Base-by-base conservation (phyloP, 1,140 invertebrate species). In the Prorops nasuta region DNA sequence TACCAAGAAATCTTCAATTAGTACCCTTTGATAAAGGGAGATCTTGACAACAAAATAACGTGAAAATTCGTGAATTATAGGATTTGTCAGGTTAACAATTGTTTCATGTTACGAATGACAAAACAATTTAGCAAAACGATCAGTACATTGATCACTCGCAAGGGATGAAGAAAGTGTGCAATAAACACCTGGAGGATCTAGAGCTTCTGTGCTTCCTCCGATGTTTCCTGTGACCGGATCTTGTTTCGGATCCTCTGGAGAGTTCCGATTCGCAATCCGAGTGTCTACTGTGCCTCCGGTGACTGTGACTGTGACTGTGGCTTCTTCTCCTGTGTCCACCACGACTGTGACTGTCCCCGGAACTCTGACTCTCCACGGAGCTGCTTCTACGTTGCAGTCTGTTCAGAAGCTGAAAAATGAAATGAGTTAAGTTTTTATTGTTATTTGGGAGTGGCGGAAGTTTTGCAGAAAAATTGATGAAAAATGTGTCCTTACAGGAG, bases 241-340 rank as follows among this genome's bases (percentile, higher is more conserved):
- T 81, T 14, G 67, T 68, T 16, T 86, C 86, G 2, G 91, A 93
- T 15, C 88, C 84, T 44, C 89, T 83, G 0, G 90, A 93, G 38
- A 92, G 74, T 72, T 94, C 91, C 63, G 91, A 94, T 69, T 94
- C 92, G 53, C 90, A 92, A 68, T 94, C 92, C 1, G 91, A 94
- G 56, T 87, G 81, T 45, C 88, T 80, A 69, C 89, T 89, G 38
- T 88, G 84, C 64, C 90, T 87, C 54, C 86, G 84, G 66, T 89
- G 86, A 57, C 86, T 88, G 61, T 80, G 78, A 67, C 81, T 83
- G 60, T 69, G 78, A 67, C 81, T 83, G 60, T 69, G 71, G 67
- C 76, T 78, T 49, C 76, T 63, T 50, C 76, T 69, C 44, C 76
- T 67, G 46, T 77, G 74, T 38, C 71, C 70, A 49, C 67, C 65